Percentiles rank a stretch among this genome's conserved stretches.
Evolutionary conservation across 2,797 vertebrate species (phyloP).

Genomic region (Siniperca undulata): DNA sequence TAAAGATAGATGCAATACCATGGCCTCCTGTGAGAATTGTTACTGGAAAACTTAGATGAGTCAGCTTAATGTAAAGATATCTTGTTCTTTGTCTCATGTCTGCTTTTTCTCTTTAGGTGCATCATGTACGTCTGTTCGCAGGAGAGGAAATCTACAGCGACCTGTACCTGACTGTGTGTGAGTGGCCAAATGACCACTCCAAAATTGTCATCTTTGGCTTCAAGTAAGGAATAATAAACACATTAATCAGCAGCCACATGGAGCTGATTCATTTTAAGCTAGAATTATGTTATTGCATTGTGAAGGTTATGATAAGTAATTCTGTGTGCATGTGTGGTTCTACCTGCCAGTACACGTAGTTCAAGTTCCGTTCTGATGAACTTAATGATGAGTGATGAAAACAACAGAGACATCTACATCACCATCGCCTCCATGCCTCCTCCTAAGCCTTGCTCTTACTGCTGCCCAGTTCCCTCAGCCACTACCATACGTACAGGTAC

Average conservation of each 20-base stretch:
- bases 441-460: constrained; percentile 85
- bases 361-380: constrained; percentile 92
- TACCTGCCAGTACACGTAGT: constrained; percentile 87
- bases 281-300: not conserved
- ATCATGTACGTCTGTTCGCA: constrained; percentile 93
- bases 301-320: not conserved
- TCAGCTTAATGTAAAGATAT: not conserved
- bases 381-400: constrained; percentile 96
- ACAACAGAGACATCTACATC: constrained; percentile 95
- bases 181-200: constrained; percentile 94
- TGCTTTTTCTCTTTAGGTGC: constrained; percentile 83
- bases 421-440: constrained; percentile 92
- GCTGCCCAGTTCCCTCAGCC: constrained; percentile 81
- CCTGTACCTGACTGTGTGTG: constrained; percentile 94
- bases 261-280: not conserved
- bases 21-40: not conserved
- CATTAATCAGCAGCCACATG: not conserved
- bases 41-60: not conserved
- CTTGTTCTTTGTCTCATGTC: not conserved
- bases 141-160: constrained; percentile 96
- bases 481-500: constrained; percentile 87
- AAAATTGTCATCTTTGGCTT: constrained; percentile 97
- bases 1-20: not conserved
- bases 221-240: constrained; percentile 86
- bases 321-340: constrained; percentile 20